Percentiles rank a stretch among this genome's conserved stretches.
These are phyloP conservation scores for Psix sp. DNA, from an alignment of 1,140 invertebrate genomes.

Conservation along the genomic window DNA sequence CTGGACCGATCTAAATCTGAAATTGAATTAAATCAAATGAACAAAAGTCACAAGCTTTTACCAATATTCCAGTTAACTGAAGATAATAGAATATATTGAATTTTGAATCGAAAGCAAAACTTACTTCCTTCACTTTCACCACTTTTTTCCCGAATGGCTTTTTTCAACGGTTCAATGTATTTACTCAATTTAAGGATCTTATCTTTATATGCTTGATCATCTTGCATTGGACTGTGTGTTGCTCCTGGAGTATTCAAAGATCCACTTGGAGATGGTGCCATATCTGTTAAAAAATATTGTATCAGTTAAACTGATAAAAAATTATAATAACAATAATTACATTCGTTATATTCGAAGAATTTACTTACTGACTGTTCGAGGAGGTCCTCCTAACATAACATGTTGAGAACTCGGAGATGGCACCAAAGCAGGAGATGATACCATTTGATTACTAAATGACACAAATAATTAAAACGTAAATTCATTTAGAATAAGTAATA, in stretches of 20 bases:
- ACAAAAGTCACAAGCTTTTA: too few relatives aligned
- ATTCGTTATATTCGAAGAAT: background rate
- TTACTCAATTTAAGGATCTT: slow-evolving; percentile 94
- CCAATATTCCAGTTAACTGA: too few relatives aligned
- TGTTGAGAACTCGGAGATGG: slow-evolving; percentile 82
- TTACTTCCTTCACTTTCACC: slow-evolving; percentile 85
- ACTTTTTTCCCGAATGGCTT: slow-evolving; percentile 82
- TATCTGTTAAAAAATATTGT: slow-evolving; percentile 67
- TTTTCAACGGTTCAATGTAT: slow-evolving; percentile 93
- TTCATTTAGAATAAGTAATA: too few relatives aligned
- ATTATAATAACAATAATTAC: slow-evolving; percentile 1
- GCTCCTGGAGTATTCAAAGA: slow-evolving; percentile 88
- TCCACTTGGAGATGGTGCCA: slow-evolving; percentile 88
- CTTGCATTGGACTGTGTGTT: slow-evolving; percentile 84
- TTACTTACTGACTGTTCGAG: slow-evolving; percentile 72
- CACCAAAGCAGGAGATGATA: slow-evolving; percentile 83
- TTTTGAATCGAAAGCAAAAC: slow-evolving; percentile 5
- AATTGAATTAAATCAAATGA: slow-evolving; percentile 6
- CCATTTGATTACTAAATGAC: slow-evolving; percentile 81
- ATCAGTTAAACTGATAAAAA: background rate
- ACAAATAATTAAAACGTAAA: slow-evolving; percentile 3
- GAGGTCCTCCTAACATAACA: slow-evolving; percentile 77
- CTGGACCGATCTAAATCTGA: slow-evolving; percentile 89
- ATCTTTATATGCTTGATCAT: slow-evolving; percentile 93
- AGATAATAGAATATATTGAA: too few relatives aligned